Percentiles rank a stretch among this genome's conserved stretches.
Conservation (phyloP, 2,888 invertebrate species). For the Hydroisotoma schaefferi region DNA sequence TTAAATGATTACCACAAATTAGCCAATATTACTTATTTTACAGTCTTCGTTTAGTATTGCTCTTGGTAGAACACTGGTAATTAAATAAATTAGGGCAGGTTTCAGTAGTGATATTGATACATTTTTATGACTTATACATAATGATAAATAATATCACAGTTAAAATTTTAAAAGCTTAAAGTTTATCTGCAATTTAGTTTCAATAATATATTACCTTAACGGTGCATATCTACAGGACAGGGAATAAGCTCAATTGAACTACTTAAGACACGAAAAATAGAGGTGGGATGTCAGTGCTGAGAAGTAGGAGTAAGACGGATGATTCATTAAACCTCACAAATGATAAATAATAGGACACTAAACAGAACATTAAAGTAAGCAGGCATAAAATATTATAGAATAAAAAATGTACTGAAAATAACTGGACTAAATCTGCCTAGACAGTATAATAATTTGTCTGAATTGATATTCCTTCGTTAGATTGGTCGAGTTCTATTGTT, state of each 20-base stretch:
- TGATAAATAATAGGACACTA: slow-evolving; percentile 37
- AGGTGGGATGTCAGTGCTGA: slow-evolving; percentile 30
- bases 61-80: too few relatives aligned
- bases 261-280: too few relatives aligned
- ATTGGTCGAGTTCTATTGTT: not conserved
- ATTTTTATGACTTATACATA: too few relatives aligned
- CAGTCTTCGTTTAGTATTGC: too few relatives aligned
- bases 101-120: too few relatives aligned
- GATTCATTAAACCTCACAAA: slow-evolving; percentile 30
- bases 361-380: slow-evolving; percentile 12
- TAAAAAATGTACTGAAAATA: not conserved
- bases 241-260: too few relatives aligned
- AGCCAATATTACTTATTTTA: slow-evolving; percentile 2
- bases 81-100: too few relatives aligned
- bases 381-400: not conserved
- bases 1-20: slow-evolving; percentile 1
- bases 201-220: too few relatives aligned
- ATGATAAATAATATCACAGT: too few relatives aligned
- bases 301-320: slow-evolving; percentile 15
- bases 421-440: slow-evolving; percentile 1
- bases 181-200: too few relatives aligned
- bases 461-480: slow-evolving; percentile 24
- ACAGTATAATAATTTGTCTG: slow-evolving; percentile 19
- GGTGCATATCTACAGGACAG: too few relatives aligned
- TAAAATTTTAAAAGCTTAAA: too few relatives aligned